phyloP scores from a whole-genome alignment of 1,140 invertebrate genomes.

The Adelges cooleyi region DNA sequence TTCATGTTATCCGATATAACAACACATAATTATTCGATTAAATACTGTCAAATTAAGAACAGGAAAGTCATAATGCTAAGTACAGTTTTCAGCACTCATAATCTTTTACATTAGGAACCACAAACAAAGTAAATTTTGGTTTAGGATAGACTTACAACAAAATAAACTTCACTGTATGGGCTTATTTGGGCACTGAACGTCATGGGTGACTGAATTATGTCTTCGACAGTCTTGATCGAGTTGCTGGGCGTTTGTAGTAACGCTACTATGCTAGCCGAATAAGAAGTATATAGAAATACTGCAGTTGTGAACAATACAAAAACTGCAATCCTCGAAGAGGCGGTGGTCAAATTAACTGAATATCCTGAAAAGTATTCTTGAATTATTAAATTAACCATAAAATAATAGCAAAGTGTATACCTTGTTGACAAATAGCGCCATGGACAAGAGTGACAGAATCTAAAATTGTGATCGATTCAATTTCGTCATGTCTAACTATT shows the following conservation, averaged over 20 bases:
- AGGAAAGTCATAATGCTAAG: too few relatives aligned
- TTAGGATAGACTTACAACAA: neutral
- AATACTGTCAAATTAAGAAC: too few relatives aligned
- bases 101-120: too few relatives aligned
- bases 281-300: slow-evolving; percentile 55
- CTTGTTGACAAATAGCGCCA: slow-evolving; percentile 46
- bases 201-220: slow-evolving; percentile 49
- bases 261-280: slow-evolving; percentile 60
- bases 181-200: slow-evolving; percentile 49
- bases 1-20: too few relatives aligned
- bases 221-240: slow-evolving; percentile 48
- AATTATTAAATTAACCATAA: too few relatives aligned
- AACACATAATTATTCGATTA: too few relatives aligned
- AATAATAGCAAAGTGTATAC: too few relatives aligned
- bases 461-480: neutral
- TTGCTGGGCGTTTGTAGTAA: slow-evolving; percentile 51
- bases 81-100: too few relatives aligned
- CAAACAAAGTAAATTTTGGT: too few relatives aligned
- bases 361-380: slow-evolving; percentile 36
- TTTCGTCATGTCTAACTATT: too few relatives aligned
- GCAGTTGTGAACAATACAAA: slow-evolving; percentile 47
- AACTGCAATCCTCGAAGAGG: slow-evolving; percentile 39
- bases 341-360: neutral
- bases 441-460: slow-evolving; percentile 33
- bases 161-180: slow-evolving; percentile 42